Evolutionary conservation across 2,797 vertebrate genomes (phyloP), one percentile per base, ranked within the genome.

Genomic region (Liasis olivaceus): DNA sequence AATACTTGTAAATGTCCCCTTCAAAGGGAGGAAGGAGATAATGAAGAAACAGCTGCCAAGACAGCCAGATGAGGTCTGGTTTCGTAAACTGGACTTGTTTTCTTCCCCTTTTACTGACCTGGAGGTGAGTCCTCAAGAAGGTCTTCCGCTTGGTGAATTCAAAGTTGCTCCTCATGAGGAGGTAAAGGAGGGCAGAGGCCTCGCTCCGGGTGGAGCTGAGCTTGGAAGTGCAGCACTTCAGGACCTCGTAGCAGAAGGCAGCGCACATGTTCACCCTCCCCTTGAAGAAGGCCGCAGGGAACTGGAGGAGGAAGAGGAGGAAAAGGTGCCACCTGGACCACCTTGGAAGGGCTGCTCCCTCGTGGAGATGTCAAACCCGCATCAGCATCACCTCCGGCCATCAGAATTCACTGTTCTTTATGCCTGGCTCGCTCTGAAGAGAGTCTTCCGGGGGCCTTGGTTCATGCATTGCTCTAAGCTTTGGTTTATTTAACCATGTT

Each of bases 131-230:
- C 93, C 99, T 98, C 81, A 99, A 96, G 96, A 99, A 99, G 0
- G 98, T 99, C 96, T 98, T 99, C 95, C 98, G 98, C 97, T 99
- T 99, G 94, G 99, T 99, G 97, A 98, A 99, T 93, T 99, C 99
- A 59, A 99, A 99, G 97, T 99, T 99, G 96, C 99, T 99, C 92
- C 98, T 98, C 99, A 99, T 99, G 92, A 99, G 98, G 93, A 99
- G 98, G 95, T 99, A 99, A 66, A 99, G 98, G 95, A 99, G 98
- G 17, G 99, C 98, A 0, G 99, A 99, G 0, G 99, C 99, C 96
- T 99, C 99, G 0, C 98, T 98, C 90, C 99, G 97, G 0, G 99
- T 98, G 14, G 98, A 98, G 7, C 96, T 98, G 96, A 99, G 97
- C 96, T 99, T 99, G 56, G 99, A 99, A 54, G 99, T 99, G 89